These are phyloP conservation scores for Gobionotothen gibberifrons DNA, from an alignment of 2,797 vertebrate species.

Conservation along the genomic window DNA sequence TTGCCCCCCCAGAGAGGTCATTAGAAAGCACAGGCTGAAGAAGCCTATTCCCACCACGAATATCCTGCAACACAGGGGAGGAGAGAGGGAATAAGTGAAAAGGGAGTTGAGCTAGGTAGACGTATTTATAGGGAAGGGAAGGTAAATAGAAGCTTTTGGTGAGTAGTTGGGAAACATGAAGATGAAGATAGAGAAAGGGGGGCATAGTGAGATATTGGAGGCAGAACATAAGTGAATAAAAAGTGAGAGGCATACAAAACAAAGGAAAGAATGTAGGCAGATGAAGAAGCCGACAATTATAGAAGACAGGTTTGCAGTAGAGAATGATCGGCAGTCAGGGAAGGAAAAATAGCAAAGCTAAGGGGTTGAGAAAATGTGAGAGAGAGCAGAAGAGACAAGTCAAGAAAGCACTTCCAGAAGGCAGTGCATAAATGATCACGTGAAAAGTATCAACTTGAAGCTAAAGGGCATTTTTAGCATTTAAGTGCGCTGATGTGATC, in stretches of 20 bases:
- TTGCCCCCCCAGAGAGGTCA: slow-evolving; percentile 95
- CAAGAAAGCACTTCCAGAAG: slow-evolving; percentile 33
- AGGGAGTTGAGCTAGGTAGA: slow-evolving; percentile 23
- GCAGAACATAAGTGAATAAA: slow-evolving; percentile 9
- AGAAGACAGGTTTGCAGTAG: slow-evolving; percentile 9
- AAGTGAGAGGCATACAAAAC: slow-evolving; percentile 8
- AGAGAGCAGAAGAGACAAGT: slow-evolving; percentile 20
- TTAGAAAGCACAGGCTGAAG: slow-evolving; percentile 97
- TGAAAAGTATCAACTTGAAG: slow-evolving; percentile 28
- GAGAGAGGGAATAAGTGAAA: slow-evolving; percentile 42
- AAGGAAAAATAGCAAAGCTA: background rate
- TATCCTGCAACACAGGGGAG: slow-evolving; percentile 83
- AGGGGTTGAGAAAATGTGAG: background rate
- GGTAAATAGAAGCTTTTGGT: slow-evolving; percentile 51
- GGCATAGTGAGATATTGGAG: slow-evolving; percentile 1
- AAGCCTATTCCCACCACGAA: slow-evolving; percentile 94
- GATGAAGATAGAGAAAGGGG: slow-evolving; percentile 13
- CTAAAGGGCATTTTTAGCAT: slow-evolving; percentile 45
- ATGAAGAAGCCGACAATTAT: slow-evolving; percentile 22
- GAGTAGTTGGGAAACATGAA: slow-evolving; percentile 14
- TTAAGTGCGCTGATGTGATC: slow-evolving; percentile 27
- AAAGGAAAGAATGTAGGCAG: slow-evolving; percentile 5
- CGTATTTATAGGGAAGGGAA: slow-evolving; percentile 36
- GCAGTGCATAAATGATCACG: slow-evolving; percentile 43
- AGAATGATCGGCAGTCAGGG: slow-evolving; percentile 12